phyloP scores from a whole-genome alignment of 2,113 vertebrate species.

The Sinocyclocheilus anophthalmus region DNA sequence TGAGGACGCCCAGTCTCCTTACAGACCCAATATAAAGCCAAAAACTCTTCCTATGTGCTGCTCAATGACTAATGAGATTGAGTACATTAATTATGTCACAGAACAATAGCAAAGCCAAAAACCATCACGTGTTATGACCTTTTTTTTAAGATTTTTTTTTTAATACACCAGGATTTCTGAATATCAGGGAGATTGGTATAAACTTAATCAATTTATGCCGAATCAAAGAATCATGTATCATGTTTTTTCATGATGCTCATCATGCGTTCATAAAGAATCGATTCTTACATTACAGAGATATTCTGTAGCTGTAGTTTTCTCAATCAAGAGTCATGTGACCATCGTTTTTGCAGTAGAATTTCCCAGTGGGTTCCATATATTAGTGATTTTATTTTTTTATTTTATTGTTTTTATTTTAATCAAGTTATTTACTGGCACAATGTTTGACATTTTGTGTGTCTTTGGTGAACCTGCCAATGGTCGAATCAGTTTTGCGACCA shows the following conservation, averaged over 20 bases:
- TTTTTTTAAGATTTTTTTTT: neutral
- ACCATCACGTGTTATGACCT: neutral
- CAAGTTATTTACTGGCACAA: neutral
- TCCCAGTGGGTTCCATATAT: neutral
- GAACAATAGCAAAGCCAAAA: slow-evolving; percentile 27
- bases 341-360: neutral
- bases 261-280: neutral
- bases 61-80: neutral
- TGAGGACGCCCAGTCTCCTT: too few species aligned
- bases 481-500: neutral
- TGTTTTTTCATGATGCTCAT: neutral
- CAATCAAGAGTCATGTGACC: neutral
- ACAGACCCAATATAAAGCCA: neutral
- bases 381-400: too few species aligned
- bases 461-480: neutral
- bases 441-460: neutral
- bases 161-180: neutral
- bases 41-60: slow-evolving; percentile 10
- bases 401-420: neutral
- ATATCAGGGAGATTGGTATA: neutral
- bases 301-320: slow-evolving; percentile 15
- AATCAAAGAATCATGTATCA: neutral
- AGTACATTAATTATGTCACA: neutral
- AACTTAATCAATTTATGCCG: neutral
- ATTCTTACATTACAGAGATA: neutral